phyloP scores from a whole-genome alignment of 2,113 vertebrate genomes.

The Platichthys stellatus region DNA sequence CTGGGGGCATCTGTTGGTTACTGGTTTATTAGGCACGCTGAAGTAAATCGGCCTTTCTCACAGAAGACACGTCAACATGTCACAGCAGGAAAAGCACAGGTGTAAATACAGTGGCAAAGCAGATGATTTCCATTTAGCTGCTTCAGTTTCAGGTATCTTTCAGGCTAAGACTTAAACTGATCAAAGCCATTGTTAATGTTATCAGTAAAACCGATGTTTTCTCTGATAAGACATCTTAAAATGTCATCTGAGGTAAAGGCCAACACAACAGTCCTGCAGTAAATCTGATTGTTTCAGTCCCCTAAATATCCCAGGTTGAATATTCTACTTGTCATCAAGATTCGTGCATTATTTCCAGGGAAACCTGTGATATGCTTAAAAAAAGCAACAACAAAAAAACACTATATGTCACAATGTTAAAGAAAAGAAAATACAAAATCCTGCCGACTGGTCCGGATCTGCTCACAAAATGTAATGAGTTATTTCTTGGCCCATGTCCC shows the following conservation, averaged over 20 bases:
- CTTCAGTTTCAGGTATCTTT: neutral
- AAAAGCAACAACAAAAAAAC: no score
- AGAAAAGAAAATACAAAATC: no score
- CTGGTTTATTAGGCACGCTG: neutral
- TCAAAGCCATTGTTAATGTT: neutral
- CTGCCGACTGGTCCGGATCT: no score
- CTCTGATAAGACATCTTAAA: neutral
- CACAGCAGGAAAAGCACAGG: neutral
- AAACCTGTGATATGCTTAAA: no score
- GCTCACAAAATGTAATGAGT: neutral
- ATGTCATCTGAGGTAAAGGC: neutral
- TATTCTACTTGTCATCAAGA: no score
- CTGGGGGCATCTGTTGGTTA: neutral
- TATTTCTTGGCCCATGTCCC: neutral
- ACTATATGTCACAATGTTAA: no score
- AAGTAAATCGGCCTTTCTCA: neutral
- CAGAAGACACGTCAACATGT: neutral
- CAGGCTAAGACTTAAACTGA: neutral
- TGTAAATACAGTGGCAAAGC: neutral
- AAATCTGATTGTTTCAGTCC: no score
- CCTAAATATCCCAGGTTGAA: no score
- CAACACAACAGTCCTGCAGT: no score
- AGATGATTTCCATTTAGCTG: neutral
- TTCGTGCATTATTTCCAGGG: no score
- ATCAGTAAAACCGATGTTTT: neutral